Base-by-base conservation (phyloP, 2,113 vertebrate genomes). In the Coreoperca whiteheadi region DNA sequence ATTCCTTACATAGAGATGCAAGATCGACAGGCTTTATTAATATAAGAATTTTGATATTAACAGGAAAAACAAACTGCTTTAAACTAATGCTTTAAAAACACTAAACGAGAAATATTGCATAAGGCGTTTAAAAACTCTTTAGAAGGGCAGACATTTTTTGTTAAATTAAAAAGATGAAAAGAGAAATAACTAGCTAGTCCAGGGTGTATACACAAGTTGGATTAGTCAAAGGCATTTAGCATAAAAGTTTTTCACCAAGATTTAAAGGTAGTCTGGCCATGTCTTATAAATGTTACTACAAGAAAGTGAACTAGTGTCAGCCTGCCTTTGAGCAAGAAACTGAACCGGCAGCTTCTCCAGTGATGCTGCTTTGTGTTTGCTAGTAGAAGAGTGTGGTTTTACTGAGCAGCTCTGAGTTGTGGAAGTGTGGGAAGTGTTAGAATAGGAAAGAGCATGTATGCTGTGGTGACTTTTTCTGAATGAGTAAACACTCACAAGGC, bases 1-100 rank as follows among this genome's bases (percentile, higher is more conserved):
- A 83, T 67, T 78, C 50, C 50, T 66, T 66, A 34, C 15, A 69
- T 57, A 48, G 41, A 53, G 66, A 66, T 61, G 14, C 4, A 21
- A 57, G 81, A 71, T 65, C 37, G n/a, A n/a, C n/a, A n/a, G n/a
- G n/a, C n/a, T n/a, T n/a, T n/a, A n/a, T 32, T 43, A 21, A 18
- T 32, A 21, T 2, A 25, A 34, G 28, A 10, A 23, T 48, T 56
- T 16, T 56, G 50, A 16, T 28, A 25, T n/a, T 41, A 1, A 46
- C 23, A 20, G 51, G 16, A 23, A 46, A 74, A 48, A 15, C 54
- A 21, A 41, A 11, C 34, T 23, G 25, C 54, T 79, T 59, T 41
- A 41, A 20, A 68, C 43, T 21, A 7, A 51, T 51, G 6, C 20
- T 61, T 43, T 51, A 32, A 20, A 68, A 64, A 43, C 18, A 48